phyloP scores from a whole-genome alignment of 1,140 invertebrate genomes.

The Platorchestia sp. region DNA sequence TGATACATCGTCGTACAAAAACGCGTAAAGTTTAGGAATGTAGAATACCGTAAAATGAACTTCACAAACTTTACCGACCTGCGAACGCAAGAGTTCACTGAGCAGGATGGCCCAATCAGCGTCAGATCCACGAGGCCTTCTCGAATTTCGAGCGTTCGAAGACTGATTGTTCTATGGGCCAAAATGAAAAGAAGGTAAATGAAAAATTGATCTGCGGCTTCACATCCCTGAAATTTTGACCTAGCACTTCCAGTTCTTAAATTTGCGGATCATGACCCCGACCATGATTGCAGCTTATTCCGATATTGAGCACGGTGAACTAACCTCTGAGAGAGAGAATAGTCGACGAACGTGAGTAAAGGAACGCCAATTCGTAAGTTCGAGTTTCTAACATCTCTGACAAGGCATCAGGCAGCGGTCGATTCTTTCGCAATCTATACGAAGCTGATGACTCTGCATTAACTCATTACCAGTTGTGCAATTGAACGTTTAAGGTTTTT shows the following conservation, averaged over 20 bases:
- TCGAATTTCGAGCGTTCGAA: not conserved
- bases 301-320: not conserved
- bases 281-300: not conserved
- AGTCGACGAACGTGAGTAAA: not conserved
- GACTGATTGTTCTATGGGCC: not conserved
- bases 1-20: not conserved
- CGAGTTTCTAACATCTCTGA: not conserved
- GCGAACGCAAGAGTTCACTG: not conserved
- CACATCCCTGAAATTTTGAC: not conserved
- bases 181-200: not conserved
- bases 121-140: not conserved
- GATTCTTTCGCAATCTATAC: too few relatives aligned
- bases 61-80: not conserved
- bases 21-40: not conserved
- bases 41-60: not conserved
- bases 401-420: not conserved
- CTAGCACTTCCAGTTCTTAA: not conserved
- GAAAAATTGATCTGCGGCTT: not conserved
- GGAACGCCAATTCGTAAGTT: not conserved
- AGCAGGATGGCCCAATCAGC: not conserved
- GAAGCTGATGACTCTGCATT: too few relatives aligned
- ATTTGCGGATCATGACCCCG: not conserved
- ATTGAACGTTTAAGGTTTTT: too few relatives aligned
- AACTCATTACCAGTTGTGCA: too few relatives aligned
- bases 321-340: not conserved